These are phyloP conservation scores for Eudyptes chrysolophus DNA, from an alignment of 2,113 vertebrate species.

Conservation along the genomic window DNA sequence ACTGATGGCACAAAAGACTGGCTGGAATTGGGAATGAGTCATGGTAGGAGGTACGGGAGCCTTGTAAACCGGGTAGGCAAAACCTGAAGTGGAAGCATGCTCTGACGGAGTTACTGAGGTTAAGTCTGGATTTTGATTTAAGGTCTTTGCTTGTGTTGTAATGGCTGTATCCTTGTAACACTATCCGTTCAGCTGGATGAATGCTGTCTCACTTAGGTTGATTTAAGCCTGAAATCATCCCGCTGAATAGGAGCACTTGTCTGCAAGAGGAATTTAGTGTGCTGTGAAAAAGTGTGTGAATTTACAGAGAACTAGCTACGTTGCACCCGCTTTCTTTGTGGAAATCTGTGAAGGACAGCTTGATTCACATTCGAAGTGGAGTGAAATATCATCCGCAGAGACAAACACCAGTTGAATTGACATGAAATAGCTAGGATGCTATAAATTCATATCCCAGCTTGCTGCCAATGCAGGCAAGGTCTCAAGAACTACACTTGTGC, in stretches of 20 bases:
- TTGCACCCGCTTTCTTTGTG: neutral
- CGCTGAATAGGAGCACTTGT: conserved; percentile 7
- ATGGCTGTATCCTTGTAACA: neutral
- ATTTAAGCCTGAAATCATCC: conserved; percentile 27
- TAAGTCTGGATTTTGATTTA: neutral
- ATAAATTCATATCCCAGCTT: conserved; percentile 5
- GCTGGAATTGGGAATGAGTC: neutral
- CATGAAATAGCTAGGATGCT: neutral
- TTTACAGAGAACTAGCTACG: neutral
- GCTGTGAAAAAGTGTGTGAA: neutral
- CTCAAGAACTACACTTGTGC: conserved; percentile 4
- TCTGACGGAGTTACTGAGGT: neutral
- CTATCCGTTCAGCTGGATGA: neutral
- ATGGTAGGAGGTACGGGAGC: neutral
- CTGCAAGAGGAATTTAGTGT: conserved; percentile 31
- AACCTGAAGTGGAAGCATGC: neutral
- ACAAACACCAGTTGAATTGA: neutral
- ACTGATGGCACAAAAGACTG: neutral
- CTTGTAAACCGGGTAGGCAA: neutral
- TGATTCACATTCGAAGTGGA: conserved; percentile 7
- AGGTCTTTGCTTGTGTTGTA: neutral
- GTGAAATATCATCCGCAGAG: conserved; percentile 27
- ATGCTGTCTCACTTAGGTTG: neutral
- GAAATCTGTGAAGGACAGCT: neutral
- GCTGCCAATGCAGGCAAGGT: conserved; percentile 17